Percentiles rank a stretch among this genome's conserved stretches.
phyloP scores from a whole-genome alignment of 2,888 invertebrate genomes.

The Aphidius colemani region DNA sequence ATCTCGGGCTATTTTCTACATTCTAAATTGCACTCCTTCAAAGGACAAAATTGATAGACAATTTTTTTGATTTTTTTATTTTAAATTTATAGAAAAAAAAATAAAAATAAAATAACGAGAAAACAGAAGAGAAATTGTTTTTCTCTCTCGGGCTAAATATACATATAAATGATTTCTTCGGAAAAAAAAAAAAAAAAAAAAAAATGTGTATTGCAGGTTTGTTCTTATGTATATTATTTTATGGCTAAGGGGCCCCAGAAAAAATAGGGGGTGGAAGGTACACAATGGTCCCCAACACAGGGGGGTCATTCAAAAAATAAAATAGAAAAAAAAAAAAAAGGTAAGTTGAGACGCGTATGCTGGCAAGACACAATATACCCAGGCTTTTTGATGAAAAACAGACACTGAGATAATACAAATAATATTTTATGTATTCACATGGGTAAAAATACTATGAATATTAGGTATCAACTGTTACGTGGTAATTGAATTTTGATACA shows the following conservation, averaged over 20 bases:
- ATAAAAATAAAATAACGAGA: too few species aligned
- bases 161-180: too few species aligned
- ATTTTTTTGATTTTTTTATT: too few species aligned
- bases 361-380: not conserved
- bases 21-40: constrained; percentile 17
- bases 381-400: too few species aligned
- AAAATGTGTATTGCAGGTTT: too few species aligned
- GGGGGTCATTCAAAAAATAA: not conserved
- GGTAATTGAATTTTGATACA: constrained; percentile 9
- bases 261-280: not conserved
- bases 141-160: too few species aligned
- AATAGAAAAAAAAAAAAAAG: constrained; percentile 9
- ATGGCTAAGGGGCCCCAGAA: too few species aligned
- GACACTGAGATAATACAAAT: too few species aligned
- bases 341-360: not conserved
- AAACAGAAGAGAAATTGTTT: too few species aligned
- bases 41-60: not conserved
- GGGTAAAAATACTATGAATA: not conserved
- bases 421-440: constrained; percentile 1
- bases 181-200: too few species aligned
- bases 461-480: not conserved
- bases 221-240: too few species aligned
- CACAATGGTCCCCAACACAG: constrained; percentile 11
- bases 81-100: too few species aligned
- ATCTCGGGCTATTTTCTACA: constrained; percentile 5